phyloP scores from a whole-genome alignment of 2,797 vertebrate genomes.

The Karalla daura region DNA sequence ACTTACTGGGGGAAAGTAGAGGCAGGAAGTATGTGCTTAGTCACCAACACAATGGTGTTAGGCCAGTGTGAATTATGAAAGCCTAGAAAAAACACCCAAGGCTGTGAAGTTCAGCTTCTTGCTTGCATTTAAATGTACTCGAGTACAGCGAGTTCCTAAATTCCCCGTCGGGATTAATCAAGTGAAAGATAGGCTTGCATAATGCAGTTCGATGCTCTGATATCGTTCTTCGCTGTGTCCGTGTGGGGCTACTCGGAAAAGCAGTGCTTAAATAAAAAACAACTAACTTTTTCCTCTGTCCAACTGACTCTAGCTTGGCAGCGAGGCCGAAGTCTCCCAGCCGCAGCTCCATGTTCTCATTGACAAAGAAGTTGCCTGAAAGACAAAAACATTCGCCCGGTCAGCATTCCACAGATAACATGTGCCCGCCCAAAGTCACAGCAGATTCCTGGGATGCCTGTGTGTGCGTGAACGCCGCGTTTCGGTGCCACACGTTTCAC shows the following conservation, averaged over 20 bases:
- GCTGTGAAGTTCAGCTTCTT: background rate
- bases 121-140: background rate
- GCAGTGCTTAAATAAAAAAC: no score
- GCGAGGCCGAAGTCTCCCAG: conserved; percentile 97
- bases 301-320: conserved; percentile 89
- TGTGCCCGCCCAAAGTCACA: conserved; percentile 37
- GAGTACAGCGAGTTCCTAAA: no score
- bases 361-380: conserved; percentile 98
- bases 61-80: background rate
- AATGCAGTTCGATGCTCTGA: no score
- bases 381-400: conserved; percentile 51
- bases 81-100: background rate
- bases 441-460: conserved; percentile 69
- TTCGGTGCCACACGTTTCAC: conserved; percentile 26
- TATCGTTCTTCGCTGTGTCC: no score
- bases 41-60: conserved; percentile 40
- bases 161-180: no score
- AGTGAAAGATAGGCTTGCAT: no score
- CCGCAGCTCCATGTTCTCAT: conserved; percentile 98
- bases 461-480: background rate
- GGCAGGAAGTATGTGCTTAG: conserved; percentile 41
- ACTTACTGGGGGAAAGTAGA: conserved; percentile 24
- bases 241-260: no score
- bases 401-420: conserved; percentile 67
- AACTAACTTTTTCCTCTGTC: conserved; percentile 95